Evolutionary conservation across 2,113 vertebrate genomes (phyloP), one percentile per base, ranked within the genome.

Genomic region (Percopsis transmontana): DNA sequence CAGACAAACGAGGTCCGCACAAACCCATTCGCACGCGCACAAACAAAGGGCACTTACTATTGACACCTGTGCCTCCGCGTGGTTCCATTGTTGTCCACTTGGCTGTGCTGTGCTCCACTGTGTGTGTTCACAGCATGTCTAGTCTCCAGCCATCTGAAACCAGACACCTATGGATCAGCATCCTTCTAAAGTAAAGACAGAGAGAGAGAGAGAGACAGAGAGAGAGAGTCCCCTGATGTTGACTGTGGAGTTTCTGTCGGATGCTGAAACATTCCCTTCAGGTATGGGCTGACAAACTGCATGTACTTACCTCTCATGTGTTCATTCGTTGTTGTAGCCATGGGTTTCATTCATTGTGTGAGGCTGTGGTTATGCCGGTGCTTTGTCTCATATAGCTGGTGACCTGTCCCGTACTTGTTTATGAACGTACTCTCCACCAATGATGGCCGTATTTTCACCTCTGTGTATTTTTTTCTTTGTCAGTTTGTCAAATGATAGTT

Each of bases 71-170:
- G 79, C 72, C 82, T 80, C 87, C 78, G 80, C 77, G 60, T 87
- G 81, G 60, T 90, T 79, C 86, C 88, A 74, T 77, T 77, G 81
- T 85, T 70, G 88, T 87, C 89, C 89, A 91, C 89, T 90, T 90
- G 88, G 89, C 87, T 88, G 88, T 89, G 89, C 89, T 91, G 88
- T 90, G 84, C 89, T 88, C 89, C 88, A 89, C 88, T 82, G 79
- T 87, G 89, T 86, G 89, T 87, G 81, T 74, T 85, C 85, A 60
- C 86, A 83, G 85, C 87, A 79, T 58, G 85, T 69, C 76, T 57
- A 14, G 23, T 41, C 12, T 5, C 54, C 65, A 40, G 64, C 76
- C 83, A 68, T 83, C 85, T 88, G 86, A 87, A 88, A 87, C 76
- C 72, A 84, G 76, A 88, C 80, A 86, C 82, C 84, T 85, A 72